Evolutionary conservation across 2,888 invertebrate genomes (phyloP).

Genomic region (Erynnis tages): DNA sequence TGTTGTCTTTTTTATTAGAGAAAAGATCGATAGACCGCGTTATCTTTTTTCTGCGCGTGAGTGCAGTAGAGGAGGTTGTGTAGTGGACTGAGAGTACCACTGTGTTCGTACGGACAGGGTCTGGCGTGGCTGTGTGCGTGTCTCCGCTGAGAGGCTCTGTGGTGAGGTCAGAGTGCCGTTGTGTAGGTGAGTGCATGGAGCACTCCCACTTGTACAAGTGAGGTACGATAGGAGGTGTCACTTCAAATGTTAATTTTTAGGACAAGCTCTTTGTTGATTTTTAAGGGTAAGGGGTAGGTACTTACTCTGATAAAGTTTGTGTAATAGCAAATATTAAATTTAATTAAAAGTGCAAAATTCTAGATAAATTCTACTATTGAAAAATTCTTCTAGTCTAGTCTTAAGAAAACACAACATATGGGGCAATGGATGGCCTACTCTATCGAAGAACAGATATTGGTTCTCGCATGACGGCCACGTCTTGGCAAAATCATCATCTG

Average conservation of each 20-base stretch:
- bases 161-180: slow-evolving; percentile 51
- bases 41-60: slow-evolving; percentile 80
- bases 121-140: slow-evolving; percentile 60
- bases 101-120: slow-evolving; percentile 71
- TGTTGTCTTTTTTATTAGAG: slow-evolving; percentile 69
- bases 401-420: too few relatives aligned
- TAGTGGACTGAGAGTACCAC: slow-evolving; percentile 76
- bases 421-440: too few relatives aligned
- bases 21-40: slow-evolving; percentile 80
- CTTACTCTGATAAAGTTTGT: too few relatives aligned
- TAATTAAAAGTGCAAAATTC: too few relatives aligned
- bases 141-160: slow-evolving; percentile 55
- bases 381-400: too few relatives aligned
- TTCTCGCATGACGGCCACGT: too few relatives aligned
- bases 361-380: too few relatives aligned
- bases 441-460: too few relatives aligned
- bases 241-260: neutral
- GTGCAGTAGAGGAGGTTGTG: slow-evolving; percentile 80
- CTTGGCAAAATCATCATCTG: too few relatives aligned
- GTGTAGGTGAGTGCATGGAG: slow-evolving; percentile 72
- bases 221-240: slow-evolving; percentile 50
- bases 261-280: neutral
- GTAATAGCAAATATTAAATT: too few relatives aligned
- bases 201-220: slow-evolving; percentile 68
- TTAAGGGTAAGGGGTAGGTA: too few relatives aligned